Conservation (phyloP, 2,888 invertebrate genomes). For the Galeopsomyia nigrocyanea region DNA sequence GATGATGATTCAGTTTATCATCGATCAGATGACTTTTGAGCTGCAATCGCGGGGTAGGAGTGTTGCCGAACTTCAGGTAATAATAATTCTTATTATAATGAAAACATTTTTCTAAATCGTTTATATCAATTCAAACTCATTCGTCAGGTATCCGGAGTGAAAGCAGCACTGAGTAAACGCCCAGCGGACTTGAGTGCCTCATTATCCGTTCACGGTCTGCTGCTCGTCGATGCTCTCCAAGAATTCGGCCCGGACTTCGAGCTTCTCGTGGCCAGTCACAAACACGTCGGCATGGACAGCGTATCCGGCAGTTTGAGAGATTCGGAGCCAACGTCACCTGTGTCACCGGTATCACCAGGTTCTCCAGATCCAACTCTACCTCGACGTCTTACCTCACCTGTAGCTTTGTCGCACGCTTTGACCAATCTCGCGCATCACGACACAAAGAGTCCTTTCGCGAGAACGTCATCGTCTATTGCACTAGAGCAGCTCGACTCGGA, state of each 20-base stretch:
- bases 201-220: slow-evolving; percentile 91
- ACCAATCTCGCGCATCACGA: slow-evolving; percentile 68
- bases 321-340: slow-evolving; percentile 92
- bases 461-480: slow-evolving; percentile 59
- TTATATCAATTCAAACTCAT: background rate
- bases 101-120: background rate
- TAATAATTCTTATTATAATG: background rate
- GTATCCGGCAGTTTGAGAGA: slow-evolving; percentile 92
- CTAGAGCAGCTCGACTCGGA: slow-evolving; percentile 73
- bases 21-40: slow-evolving; percentile 85
- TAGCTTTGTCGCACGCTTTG: slow-evolving; percentile 73
- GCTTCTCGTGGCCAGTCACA: slow-evolving; percentile 92
- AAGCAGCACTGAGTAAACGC: slow-evolving; percentile 81
- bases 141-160: slow-evolving; percentile 87
- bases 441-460: slow-evolving; percentile 58
- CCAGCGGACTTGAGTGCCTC: slow-evolving; percentile 82
- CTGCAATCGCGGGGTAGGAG: slow-evolving; percentile 89
- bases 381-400: slow-evolving; percentile 71
- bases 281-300: slow-evolving; percentile 95
- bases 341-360: slow-evolving; percentile 83
- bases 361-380: slow-evolving; percentile 74
- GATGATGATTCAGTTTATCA: slow-evolving; percentile 86
- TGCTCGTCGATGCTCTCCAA: slow-evolving; percentile 95
- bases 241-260: slow-evolving; percentile 97
- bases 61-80: slow-evolving; percentile 92